Percentiles rank a stretch among this genome's conserved stretches.
phyloP scores from a whole-genome alignment of 2,888 invertebrate species.

The Sphecodes monilicornis region DNA sequence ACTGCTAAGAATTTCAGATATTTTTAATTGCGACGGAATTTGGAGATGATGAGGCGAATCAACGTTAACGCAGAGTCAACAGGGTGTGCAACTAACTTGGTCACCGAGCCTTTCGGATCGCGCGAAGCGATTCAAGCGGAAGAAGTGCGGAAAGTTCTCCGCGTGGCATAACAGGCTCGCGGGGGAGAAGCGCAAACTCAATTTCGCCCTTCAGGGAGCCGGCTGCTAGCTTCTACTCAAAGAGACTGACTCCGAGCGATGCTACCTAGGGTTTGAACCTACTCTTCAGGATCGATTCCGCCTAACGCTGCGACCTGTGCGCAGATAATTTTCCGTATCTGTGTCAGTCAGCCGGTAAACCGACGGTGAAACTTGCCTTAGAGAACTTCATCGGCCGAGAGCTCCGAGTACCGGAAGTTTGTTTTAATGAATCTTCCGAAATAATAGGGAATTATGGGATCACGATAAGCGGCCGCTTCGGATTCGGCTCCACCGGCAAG shows the following conservation, averaged over 20 bases:
- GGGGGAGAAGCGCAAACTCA: constrained; percentile 6
- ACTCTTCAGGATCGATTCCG: neutral
- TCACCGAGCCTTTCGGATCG: neutral
- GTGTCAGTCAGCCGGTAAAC: constrained; percentile 17
- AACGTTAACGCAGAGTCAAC: neutral
- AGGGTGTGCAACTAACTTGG: neutral
- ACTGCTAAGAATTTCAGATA: neutral
- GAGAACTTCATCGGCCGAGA: constrained; percentile 3
- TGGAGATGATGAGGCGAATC: neutral
- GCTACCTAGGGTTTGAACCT: neutral
- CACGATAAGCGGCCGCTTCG: neutral
- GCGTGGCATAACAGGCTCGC: neutral
- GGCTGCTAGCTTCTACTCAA: neutral
- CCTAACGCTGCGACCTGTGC: neutral
- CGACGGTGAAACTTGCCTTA: neutral
- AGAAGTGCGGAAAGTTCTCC: neutral
- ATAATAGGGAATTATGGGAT: constrained; percentile 32
- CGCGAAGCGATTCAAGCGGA: neutral
- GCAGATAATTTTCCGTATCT: constrained; percentile 30
- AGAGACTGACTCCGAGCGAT: neutral
- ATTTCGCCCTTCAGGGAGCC: constrained; percentile 4
- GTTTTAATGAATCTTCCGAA: constrained; percentile 29
- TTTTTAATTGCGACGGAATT: neutral
- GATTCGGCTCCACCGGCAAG: neutral
- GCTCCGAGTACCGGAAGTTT: constrained; percentile 12